phyloP scores from a whole-genome alignment of 1,140 invertebrate genomes.

The Acyrthosiphon pisum region DNA sequence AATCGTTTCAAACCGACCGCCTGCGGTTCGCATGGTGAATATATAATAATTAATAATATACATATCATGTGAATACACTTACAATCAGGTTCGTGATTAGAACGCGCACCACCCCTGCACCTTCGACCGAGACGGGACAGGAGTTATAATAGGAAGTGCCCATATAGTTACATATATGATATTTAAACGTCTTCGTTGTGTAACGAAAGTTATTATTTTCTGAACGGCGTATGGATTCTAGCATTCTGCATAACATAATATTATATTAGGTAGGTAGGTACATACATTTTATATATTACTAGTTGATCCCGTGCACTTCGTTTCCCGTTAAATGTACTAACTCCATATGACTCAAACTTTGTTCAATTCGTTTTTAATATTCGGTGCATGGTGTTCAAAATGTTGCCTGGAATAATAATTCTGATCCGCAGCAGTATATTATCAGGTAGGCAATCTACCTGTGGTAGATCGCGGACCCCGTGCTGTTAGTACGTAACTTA shows the following conservation, averaged over 20 bases:
- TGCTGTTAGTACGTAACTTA: too few species aligned
- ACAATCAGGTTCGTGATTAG: not conserved
- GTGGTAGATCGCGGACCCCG: too few species aligned
- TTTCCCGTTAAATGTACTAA: too few species aligned
- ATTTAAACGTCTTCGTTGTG: not conserved
- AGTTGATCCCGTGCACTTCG: too few species aligned
- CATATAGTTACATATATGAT: not conserved
- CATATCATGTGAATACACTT: not conserved
- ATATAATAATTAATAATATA: conserved; percentile 9
- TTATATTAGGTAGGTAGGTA: not conserved
- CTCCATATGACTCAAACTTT: too few species aligned
- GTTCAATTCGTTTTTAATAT: too few species aligned
- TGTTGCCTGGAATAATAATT: too few species aligned
- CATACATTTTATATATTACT: too few species aligned
- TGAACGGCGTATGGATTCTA: not conserved
- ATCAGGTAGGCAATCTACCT: too few species aligned
- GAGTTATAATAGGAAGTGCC: not conserved
- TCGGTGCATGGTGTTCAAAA: too few species aligned
- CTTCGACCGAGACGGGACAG: not conserved
- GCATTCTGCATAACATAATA: not conserved
- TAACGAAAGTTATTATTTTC: conserved; percentile 5
- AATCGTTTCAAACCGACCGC: not conserved
- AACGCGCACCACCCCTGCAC: not conserved
- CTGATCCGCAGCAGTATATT: too few species aligned
- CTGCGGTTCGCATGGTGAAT: not conserved